These are phyloP conservation scores for Agonopterix alstromeriana DNA, from an alignment of 2,888 invertebrate species.

Conservation along the genomic window DNA sequence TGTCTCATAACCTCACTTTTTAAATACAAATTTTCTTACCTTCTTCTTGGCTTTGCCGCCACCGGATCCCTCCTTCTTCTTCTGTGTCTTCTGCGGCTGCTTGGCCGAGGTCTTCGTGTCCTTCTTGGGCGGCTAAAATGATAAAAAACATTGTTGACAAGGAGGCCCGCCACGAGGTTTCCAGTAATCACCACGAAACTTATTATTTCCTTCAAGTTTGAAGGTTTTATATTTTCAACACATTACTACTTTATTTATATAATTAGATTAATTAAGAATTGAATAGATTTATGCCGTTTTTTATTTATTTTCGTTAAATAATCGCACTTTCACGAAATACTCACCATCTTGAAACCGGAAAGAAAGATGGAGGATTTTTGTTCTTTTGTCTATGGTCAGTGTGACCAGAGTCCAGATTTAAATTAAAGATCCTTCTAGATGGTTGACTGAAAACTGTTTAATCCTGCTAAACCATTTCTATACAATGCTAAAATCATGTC, in stretches of 20 bases:
- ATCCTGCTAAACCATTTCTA: no score
- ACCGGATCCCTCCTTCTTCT: slow-evolving; percentile 96
- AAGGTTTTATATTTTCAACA: neutral
- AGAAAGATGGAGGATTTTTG: slow-evolving; percentile 35
- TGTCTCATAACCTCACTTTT: slow-evolving; percentile 56
- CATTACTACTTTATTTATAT: neutral
- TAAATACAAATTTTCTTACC: slow-evolving; percentile 66
- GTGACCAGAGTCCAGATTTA: no score
- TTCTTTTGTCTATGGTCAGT: slow-evolving; percentile 31
- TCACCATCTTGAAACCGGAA: slow-evolving; percentile 73
- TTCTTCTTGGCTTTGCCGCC: slow-evolving; percentile 98
- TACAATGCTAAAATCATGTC: no score
- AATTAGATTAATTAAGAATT: neutral
- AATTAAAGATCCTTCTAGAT: no score
- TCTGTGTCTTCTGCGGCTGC: slow-evolving; percentile 95
- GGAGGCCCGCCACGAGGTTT: slow-evolving; percentile 58
- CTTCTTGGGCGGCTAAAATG: slow-evolving; percentile 93
- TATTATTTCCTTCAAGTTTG: neutral
- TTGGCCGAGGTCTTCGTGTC: slow-evolving; percentile 93
- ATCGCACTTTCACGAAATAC: slow-evolving; percentile 26
- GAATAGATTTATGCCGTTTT: neutral
- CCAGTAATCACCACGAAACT: neutral
- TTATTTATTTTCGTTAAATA: slow-evolving; percentile 4
- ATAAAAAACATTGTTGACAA: slow-evolving; percentile 36
- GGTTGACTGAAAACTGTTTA: no score